A percentile compares a stretch with the other conserved stretches of the same genome.
Conservation (phyloP, 2,797 vertebrate species). For the Salmo trutta region DNA sequence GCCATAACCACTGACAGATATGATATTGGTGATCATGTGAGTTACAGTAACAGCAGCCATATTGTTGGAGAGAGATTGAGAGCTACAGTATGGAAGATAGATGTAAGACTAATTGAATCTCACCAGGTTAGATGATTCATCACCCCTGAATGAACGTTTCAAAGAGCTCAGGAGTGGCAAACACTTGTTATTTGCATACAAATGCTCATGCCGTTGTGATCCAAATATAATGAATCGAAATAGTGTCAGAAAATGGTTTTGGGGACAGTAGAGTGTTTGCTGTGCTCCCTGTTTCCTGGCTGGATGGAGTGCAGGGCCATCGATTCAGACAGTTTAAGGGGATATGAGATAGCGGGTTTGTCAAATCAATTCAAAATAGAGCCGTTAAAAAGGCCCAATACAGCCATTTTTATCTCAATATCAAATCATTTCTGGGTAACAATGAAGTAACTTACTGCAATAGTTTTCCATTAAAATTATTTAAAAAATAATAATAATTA, state of each 20-base stretch:
- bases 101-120: not conserved
- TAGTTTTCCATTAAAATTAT: not conserved
- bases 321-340: not conserved
- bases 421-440: not conserved
- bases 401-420: not conserved
- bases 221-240: not conserved
- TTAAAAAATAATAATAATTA: no score
- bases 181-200: not conserved
- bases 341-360: not conserved
- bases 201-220: not conserved
- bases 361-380: not conserved
- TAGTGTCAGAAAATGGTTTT: not conserved
- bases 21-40: not conserved
- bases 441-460: not conserved
- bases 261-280: not conserved
- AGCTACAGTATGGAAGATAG: not conserved
- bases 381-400: not conserved
- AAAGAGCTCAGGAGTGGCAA: not conserved
- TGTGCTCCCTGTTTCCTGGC: not conserved
- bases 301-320: not conserved
- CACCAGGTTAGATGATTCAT: not conserved
- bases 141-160: not conserved
- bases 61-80: not conserved
- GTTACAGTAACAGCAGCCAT: not conserved
- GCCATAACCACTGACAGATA: not conserved